Conservation (phyloP, 2,113 vertebrate genomes). For the Paramisgurnus dabryanus region DNA sequence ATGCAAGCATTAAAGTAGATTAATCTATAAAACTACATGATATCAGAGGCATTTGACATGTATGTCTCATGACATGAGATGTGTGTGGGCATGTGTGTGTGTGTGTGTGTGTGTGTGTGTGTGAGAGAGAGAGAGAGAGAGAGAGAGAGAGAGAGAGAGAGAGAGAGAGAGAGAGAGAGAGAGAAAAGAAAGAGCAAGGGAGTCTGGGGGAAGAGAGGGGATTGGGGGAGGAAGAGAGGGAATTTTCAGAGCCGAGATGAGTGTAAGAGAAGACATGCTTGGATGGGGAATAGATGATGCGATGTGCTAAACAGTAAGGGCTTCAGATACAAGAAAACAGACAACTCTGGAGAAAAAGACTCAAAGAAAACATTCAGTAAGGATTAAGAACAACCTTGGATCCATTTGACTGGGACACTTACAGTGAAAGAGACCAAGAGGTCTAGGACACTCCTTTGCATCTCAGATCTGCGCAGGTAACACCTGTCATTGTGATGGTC, state of each 20-base stretch:
- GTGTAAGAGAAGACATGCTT: constrained; percentile 13
- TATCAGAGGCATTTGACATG: constrained; percentile 2
- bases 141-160: constrained; percentile 7
- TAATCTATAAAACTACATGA: constrained; percentile 35
- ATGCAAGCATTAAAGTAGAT: constrained; percentile 23
- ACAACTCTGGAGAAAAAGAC: not conserved
- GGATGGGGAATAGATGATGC: not conserved
- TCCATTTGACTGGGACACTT: not conserved
- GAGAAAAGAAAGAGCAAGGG: not conserved
- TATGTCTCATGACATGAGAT: constrained; percentile 3
- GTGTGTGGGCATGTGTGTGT: not conserved
- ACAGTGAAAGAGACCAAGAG: not conserved
- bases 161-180: not conserved
- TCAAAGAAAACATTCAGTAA: not conserved
- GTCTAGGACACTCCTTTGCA: constrained; percentile 3
- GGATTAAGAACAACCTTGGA: not conserved
- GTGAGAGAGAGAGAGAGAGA: constrained; percentile 10
- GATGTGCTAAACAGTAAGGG: not conserved
- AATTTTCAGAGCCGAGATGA: constrained; percentile 10
- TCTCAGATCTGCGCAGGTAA: constrained; percentile 32
- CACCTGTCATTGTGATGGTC: constrained; percentile 4
- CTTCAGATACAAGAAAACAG: not conserved
- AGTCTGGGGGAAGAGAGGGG: not conserved
- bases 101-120: constrained; percentile 19
- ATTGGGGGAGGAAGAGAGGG: constrained; percentile 56